Percentiles rank a stretch among this genome's conserved stretches.
phyloP scores from a whole-genome alignment of 2,797 vertebrate genomes.

The Lophotriccus pileatus region DNA sequence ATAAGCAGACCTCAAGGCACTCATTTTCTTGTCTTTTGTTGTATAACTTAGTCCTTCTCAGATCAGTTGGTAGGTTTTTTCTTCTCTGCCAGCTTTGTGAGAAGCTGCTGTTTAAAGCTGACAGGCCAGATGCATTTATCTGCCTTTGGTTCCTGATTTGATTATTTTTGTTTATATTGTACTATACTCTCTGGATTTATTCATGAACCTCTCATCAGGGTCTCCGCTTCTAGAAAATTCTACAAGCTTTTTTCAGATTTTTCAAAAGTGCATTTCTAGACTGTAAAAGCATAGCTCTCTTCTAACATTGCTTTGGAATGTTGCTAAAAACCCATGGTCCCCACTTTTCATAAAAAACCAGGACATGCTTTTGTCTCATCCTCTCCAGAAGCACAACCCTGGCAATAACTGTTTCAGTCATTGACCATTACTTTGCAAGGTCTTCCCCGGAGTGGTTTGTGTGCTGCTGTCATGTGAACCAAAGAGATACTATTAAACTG shows the following conservation, averaged over 20 bases:
- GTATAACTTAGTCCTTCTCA: background rate
- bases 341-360: background rate
- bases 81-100: background rate
- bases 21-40: background rate
- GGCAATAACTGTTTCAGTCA: background rate
- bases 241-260: background rate
- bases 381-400: background rate
- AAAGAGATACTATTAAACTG: background rate
- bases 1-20: background rate
- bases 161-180: background rate
- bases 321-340: background rate
- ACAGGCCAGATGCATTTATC: background rate
- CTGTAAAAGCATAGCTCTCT: background rate
- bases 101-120: background rate
- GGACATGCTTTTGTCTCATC: background rate
- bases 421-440: background rate
- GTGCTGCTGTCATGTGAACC: background rate
- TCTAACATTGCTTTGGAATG: background rate
- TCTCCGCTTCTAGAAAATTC: background rate
- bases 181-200: background rate
- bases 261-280: background rate
- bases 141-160: background rate
- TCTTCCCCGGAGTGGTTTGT: background rate
- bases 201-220: background rate
- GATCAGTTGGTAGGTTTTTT: background rate